These are phyloP conservation scores for Thinocorus orbignyianus DNA, from an alignment of 2,113 vertebrate species.

Conservation along the genomic window DNA sequence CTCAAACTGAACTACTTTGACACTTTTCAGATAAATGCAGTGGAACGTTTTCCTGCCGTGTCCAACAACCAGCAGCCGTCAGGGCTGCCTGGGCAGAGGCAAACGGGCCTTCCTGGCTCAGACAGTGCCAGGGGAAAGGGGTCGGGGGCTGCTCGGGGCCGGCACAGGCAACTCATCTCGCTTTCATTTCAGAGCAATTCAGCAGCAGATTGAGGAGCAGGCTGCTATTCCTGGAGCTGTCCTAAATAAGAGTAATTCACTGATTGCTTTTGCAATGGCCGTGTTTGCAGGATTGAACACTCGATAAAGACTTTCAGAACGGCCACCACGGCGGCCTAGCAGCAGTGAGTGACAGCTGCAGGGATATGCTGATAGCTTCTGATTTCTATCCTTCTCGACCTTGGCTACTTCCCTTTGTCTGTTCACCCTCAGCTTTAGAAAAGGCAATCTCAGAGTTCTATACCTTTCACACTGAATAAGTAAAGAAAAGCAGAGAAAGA, in stretches of 20 bases:
- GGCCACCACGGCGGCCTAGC: neutral
- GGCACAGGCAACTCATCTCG: neutral
- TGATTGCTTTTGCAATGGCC: neutral
- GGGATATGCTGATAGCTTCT: neutral
- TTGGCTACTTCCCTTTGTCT: neutral
- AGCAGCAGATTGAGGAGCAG: neutral
- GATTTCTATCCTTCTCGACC: neutral
- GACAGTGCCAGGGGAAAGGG: neutral
- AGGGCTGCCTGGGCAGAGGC: neutral
- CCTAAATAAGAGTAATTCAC: neutral
- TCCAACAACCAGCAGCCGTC: neutral
- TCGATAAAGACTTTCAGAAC: neutral
- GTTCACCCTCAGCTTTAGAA: neutral
- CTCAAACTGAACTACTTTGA: neutral
- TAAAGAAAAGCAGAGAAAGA: neutral
- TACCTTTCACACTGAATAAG: neutral
- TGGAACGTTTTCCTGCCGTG: neutral
- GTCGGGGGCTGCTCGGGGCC: neutral
- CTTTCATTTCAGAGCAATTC: neutral
- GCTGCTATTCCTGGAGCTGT: neutral
- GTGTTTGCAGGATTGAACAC: neutral
- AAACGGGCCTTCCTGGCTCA: neutral
- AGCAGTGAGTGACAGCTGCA: constrained; percentile 3
- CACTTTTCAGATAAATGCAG: constrained; percentile 5
- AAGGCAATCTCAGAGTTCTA: neutral